Base-by-base conservation (phyloP, 2,888 invertebrate species). In the Bellardia bayeri region DNA sequence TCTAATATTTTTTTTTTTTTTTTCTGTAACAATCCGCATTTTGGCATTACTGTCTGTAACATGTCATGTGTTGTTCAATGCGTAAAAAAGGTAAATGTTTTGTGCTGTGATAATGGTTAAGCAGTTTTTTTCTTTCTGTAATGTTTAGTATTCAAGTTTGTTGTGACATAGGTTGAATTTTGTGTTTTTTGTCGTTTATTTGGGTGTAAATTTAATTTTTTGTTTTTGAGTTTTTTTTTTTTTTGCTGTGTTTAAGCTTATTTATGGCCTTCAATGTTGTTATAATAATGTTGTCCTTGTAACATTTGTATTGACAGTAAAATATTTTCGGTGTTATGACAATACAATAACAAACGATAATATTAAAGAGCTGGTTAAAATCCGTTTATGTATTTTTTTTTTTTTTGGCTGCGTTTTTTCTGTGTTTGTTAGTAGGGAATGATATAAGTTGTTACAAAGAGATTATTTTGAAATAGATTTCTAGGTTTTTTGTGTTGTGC, bases 191-290 rank as follows among this genome's bases (percentile, higher is more conserved):
- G 30, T 72, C 56, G 40, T 61, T 8, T 56, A 66, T n/a, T 42
- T 51, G n/a, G 37, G 37, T 37, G 37, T 37, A 5, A 37, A 37
- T 2, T 61, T 42, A 40, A 13, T 49, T 23, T 33, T n/a, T 37
- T 61, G 61, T 30, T n/a, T n/a, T 72, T 61, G n/a, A n/a, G n/a
- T n/a, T n/a, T 72, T 58, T 42, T 71, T 9, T 58, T 79, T 16
- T 33, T 51, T 33, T 58, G 13, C 2, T 33, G 13, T 7, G 61
- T 13, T n/a, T 33, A 3, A 7, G 42, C 33, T 68, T 58, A 58
- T 30, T 66, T 68, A 23, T 78, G 30, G 45, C 5, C 45, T 45
- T 58, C 13, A 33, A 3, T 16, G 45, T 66, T 23, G 45, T 30
- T 30, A 45, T 16, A 66, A 37, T 49, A 33, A 33, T 63, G 45